phyloP scores from a whole-genome alignment of 1,140 invertebrate species.

The Papilio machaon region DNA sequence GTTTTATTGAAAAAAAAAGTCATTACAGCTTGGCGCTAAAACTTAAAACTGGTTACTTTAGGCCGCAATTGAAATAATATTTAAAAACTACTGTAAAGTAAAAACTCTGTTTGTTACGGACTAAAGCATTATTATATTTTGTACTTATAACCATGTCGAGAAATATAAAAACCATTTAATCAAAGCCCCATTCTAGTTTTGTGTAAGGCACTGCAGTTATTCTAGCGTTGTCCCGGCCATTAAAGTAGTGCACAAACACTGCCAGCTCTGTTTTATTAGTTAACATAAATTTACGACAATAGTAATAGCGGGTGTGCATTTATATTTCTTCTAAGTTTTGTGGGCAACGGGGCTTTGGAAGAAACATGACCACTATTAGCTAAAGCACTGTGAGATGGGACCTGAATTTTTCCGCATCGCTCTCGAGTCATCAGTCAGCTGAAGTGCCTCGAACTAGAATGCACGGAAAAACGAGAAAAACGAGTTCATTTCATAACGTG shows the following conservation, averaged over 20 bases:
- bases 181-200: conserved; percentile 9
- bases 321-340: conserved; percentile 37
- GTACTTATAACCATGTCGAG: neutral
- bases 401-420: conserved; percentile 37
- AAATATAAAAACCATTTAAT: conserved; percentile 26
- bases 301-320: conserved; percentile 24
- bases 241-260: conserved; percentile 32
- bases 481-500: conserved; percentile 58
- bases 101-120: neutral
- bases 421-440: conserved; percentile 56
- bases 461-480: conserved; percentile 53
- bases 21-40: too few species aligned
- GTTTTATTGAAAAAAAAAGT: neutral
- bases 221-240: conserved; percentile 33
- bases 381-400: conserved; percentile 32
- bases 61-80: neutral
- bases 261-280: conserved; percentile 33
- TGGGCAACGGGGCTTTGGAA: conserved; percentile 29
- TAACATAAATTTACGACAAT: conserved; percentile 37
- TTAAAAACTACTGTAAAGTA: neutral
- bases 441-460: conserved; percentile 47
- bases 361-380: conserved; percentile 40
- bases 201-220: conserved; percentile 25
- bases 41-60: too few species aligned
- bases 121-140: neutral